Percentiles rank a stretch among this genome's conserved stretches.
These are phyloP conservation scores for Plectus sambesii DNA, from an alignment of 1,140 invertebrate genomes.

Conservation along the genomic window DNA sequence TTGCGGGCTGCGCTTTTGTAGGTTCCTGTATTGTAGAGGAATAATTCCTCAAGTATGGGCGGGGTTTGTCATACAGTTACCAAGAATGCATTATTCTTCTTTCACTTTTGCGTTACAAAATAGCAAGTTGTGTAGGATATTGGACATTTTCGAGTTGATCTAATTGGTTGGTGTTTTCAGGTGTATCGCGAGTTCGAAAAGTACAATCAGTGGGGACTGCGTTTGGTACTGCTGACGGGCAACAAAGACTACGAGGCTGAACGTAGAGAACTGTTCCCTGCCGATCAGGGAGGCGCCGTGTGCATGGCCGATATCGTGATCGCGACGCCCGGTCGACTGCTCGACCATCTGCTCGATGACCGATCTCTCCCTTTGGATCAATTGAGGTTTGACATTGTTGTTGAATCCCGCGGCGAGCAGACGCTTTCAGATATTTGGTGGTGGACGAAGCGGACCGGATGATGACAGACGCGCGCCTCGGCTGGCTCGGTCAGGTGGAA, in stretches of 20 bases:
- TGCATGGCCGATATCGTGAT: conserved; percentile 69
- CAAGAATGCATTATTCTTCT: too few relatives aligned
- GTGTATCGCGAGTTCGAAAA: conserved; percentile 20
- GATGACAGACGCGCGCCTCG: conserved; percentile 74
- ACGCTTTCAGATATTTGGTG: conserved; percentile 45
- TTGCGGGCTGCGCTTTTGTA: conserved; percentile 48
- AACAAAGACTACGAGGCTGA: conserved; percentile 11
- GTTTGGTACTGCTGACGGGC: conserved; percentile 15
- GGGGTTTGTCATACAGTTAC: too few relatives aligned
- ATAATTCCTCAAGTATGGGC: conserved; percentile 61
- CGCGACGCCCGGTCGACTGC: conserved; percentile 77
- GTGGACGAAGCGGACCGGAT: conserved; percentile 92
- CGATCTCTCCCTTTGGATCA: conserved; percentile 67
- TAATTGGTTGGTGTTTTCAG: too few relatives aligned
- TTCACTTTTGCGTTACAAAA: conserved; percentile 58
- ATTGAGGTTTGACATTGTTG: conserved; percentile 64
- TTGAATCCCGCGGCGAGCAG: conserved; percentile 16
- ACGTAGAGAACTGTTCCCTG: neutral
- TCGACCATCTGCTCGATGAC: conserved; percentile 78
- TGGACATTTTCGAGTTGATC: conserved; percentile 45
- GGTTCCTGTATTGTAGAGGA: conserved; percentile 60
- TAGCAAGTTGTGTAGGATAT: conserved; percentile 65
- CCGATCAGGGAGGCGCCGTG: conserved; percentile 9
- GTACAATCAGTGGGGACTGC: conserved; percentile 14
- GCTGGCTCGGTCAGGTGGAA: conserved; percentile 66